phyloP scores from a whole-genome alignment of 2,888 invertebrate species.

The Parthenolecanium corni region DNA sequence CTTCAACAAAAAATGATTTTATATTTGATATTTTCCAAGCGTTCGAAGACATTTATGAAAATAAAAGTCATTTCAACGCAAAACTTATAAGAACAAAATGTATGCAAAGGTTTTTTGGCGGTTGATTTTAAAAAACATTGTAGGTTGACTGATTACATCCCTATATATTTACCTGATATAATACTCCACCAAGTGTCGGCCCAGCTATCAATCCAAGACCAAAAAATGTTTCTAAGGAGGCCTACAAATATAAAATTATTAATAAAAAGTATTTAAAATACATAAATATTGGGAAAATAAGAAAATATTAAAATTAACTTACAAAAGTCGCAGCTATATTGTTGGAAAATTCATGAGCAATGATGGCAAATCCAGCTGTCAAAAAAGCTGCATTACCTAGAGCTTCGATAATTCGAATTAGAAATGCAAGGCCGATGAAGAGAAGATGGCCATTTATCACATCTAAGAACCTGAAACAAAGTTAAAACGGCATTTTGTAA shows the following conservation, averaged over 20 bases:
- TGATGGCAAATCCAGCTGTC: constrained; percentile 75
- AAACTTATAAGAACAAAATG: too few relatives aligned
- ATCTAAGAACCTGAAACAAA: constrained; percentile 50
- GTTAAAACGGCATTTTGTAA: background rate
- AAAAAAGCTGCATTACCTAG: constrained; percentile 76
- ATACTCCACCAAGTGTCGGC: constrained; percentile 75
- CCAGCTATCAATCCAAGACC: constrained; percentile 79
- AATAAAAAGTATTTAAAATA: background rate
- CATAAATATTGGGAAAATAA: background rate
- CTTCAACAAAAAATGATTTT: too few relatives aligned
- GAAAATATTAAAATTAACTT: constrained; percentile 39
- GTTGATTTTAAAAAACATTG: too few relatives aligned
- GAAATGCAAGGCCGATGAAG: constrained; percentile 65
- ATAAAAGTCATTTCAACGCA: too few relatives aligned
- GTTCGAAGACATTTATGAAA: too few relatives aligned
- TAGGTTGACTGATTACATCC: too few relatives aligned
- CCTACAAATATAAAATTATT: constrained; percentile 41
- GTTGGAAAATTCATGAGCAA: constrained; percentile 76
- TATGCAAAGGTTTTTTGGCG: too few relatives aligned
- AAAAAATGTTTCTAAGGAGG: constrained; percentile 75
- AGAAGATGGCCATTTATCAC: constrained; percentile 56
- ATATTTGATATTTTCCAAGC: too few relatives aligned
- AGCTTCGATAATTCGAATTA: constrained; percentile 69
- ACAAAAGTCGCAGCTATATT: constrained; percentile 76
- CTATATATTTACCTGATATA: constrained; percentile 55